A percentile compares a stretch with the other conserved stretches of the same genome.
phyloP scores from a whole-genome alignment of 1,140 invertebrate genomes.

The Caenorhabditis remanei region DNA sequence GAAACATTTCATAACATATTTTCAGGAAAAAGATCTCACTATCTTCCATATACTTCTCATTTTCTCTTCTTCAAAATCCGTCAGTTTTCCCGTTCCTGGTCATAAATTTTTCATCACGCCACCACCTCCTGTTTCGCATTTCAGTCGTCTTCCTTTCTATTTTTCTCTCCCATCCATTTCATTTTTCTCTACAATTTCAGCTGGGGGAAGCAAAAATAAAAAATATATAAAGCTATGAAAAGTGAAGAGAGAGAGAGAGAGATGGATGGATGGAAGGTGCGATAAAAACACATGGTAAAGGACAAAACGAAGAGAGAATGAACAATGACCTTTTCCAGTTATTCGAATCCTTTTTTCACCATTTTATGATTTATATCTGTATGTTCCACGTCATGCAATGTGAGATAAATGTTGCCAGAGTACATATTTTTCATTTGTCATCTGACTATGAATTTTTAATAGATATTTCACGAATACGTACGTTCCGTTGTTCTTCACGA shows the following conservation, averaged over 20 bases:
- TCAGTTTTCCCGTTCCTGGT: slow-evolving; percentile 37
- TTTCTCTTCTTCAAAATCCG: slow-evolving; percentile 12
- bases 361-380: too few relatives aligned
- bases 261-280: slow-evolving; percentile 16
- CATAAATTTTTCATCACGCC: slow-evolving; percentile 56
- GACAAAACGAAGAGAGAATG: background rate
- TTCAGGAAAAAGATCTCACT: background rate
- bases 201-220: background rate
- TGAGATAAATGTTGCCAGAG: too few relatives aligned
- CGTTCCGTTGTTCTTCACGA: too few relatives aligned
- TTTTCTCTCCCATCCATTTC: background rate
- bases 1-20: too few relatives aligned
- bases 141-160: slow-evolving; percentile 22
- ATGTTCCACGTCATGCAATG: too few relatives aligned
- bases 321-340: background rate
- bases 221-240: background rate
- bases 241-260: too few relatives aligned
- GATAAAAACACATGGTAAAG: background rate
- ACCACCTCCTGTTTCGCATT: slow-evolving; percentile 50
- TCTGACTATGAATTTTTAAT: too few relatives aligned
- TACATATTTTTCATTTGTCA: too few relatives aligned
- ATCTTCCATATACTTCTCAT: background rate
- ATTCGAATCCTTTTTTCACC: too few relatives aligned
- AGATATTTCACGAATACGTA: too few relatives aligned
- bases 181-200: slow-evolving; percentile 35